Conservation (phyloP, 2,113 vertebrate species). For the Nibea coibor region DNA sequence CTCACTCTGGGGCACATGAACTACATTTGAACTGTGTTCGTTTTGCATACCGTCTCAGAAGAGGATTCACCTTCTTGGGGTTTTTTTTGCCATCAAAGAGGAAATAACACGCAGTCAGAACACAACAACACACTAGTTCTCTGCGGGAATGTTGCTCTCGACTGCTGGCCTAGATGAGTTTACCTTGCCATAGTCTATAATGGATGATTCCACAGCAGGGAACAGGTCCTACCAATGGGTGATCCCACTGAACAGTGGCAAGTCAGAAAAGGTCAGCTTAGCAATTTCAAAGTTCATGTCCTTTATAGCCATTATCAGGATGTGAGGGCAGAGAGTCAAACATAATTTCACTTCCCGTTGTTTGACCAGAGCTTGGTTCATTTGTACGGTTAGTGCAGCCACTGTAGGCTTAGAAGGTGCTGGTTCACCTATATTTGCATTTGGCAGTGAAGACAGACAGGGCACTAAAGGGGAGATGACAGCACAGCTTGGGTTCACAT, state of each 20-base stretch:
- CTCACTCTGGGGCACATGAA: slow-evolving; percentile 15
- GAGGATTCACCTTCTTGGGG: slow-evolving; percentile 21
- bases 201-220: slow-evolving; percentile 81
- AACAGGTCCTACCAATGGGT: slow-evolving; percentile 81
- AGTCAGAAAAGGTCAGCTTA: slow-evolving; percentile 82
- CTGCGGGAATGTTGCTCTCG: slow-evolving; percentile 1
- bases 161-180: slow-evolving; percentile 17
- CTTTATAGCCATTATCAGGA: slow-evolving; percentile 85
- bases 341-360: not conserved
- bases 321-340: slow-evolving; percentile 64
- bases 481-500: slow-evolving; percentile 53
- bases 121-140: not conserved
- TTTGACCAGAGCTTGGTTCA: slow-evolving; percentile 33
- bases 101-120: not conserved
- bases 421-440: slow-evolving; percentile 36
- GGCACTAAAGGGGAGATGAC: slow-evolving; percentile 41
- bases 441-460: slow-evolving; percentile 7
- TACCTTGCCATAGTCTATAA: slow-evolving; percentile 83
- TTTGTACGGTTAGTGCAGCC: not conserved
- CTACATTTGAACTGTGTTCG: slow-evolving; percentile 27
- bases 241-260: slow-evolving; percentile 85
- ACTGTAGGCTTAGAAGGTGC: slow-evolving; percentile 10
- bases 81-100: slow-evolving; percentile 25
- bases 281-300: slow-evolving; percentile 84
- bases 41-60: not conserved